Evolutionary conservation across 2,888 invertebrate species (phyloP), one percentile per base, ranked within the genome.

Genomic region (Phragmatobia fuliginosa): DNA sequence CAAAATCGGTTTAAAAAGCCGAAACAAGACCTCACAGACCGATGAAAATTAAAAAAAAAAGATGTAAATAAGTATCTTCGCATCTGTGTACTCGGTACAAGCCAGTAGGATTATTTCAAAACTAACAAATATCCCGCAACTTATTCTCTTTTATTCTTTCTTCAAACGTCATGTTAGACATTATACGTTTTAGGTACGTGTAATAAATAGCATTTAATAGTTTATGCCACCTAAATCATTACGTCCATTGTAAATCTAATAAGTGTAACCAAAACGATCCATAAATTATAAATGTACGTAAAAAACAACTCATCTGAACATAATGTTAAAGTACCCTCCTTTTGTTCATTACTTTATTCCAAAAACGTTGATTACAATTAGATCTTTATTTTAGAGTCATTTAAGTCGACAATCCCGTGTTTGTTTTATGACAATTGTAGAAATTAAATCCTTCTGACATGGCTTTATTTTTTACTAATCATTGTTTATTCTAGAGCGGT

Each of bases 381-480:
- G 32, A 21, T 60, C 21, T 67, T 62, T 74, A 66, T 49, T 5
- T 0, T 8, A 14, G 60, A 41, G 18, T 1, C 6, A 0, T 61
- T 72, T 49, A 5, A 69, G 49, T 64, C 62, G 60, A 70, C 14
- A 73, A 65, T 65, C 16, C 49, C 16, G 16, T 75, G 38, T 63
- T 41, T 18, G 60, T 63, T 14, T 33, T 62, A 49, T 8, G 32
- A 58, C 21, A 66, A 59, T 62, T n/a, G 36, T 58, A 62, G 67
- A 68, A 62, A 73, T 64, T 70, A 62, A 5, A 45, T 62, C 38
- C 32, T 10, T 58, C 60, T 68, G 61, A 62, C 68, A 62, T 41
- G 61, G 31, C 63, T 70, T 62, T 63, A 60, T 67, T 72, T 61
- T 52, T 71, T 76, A 72, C 67, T 76, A 79, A 72, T 70, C 58